Conservation (phyloP, 2,888 invertebrate genomes). For the Eustalomyia histrio region DNA sequence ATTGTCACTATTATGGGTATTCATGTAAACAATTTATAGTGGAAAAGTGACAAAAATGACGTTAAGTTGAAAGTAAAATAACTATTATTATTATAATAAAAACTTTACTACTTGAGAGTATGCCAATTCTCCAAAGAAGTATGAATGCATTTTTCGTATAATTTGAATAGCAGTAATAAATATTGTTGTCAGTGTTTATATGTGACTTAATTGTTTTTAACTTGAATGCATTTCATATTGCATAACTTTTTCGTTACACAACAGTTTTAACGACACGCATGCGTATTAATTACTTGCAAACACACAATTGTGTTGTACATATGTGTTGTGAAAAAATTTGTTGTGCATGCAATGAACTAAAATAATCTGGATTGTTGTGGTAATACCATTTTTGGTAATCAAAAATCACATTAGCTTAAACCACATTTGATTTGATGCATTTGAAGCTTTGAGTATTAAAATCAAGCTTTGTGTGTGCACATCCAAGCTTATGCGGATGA, state of each 20-base stretch:
- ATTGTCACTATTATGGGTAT: neutral
- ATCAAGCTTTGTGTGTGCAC: too few relatives aligned
- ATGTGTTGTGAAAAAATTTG: neutral
- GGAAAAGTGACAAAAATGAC: too few relatives aligned
- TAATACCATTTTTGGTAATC: neutral
- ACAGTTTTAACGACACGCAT: slow-evolving; percentile 19
- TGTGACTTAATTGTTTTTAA: slow-evolving; percentile 25
- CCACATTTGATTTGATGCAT: too few relatives aligned
- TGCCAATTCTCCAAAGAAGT: too few relatives aligned
- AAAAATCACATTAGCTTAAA: too few relatives aligned
- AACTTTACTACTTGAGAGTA: too few relatives aligned
- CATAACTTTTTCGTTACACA: slow-evolving; percentile 46
- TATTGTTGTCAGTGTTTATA: neutral
- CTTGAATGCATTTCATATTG: slow-evolving; percentile 24
- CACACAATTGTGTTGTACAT: neutral
- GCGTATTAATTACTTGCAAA: slow-evolving; percentile 16
- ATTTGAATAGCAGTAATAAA: neutral
- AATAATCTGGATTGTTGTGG: neutral
- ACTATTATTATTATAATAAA: too few relatives aligned
- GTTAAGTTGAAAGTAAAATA: too few relatives aligned
- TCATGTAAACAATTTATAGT: neutral
- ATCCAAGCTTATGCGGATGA: too few relatives aligned
- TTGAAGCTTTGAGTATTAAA: too few relatives aligned
- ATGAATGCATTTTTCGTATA: neutral
- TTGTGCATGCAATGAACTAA: neutral